Percentiles rank a stretch among this genome's conserved stretches.
phyloP scores from a whole-genome alignment of 2,888 invertebrate species.

The Cremastinae sp. region DNA sequence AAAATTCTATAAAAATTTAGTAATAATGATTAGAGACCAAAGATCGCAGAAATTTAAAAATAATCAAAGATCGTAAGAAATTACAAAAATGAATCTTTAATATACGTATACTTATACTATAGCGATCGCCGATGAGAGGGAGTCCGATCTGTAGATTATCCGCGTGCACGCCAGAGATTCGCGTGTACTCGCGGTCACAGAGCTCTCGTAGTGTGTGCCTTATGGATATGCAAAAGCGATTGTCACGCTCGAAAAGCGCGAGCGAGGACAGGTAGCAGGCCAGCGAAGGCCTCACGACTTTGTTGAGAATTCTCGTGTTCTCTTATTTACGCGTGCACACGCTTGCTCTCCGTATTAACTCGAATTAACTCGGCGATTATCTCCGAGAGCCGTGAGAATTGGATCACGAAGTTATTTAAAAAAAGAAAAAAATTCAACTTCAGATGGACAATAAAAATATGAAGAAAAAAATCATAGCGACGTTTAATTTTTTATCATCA shows the following conservation, averaged over 20 bases:
- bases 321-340: slow-evolving; percentile 3
- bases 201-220: slow-evolving; percentile 20
- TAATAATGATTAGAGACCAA: no score
- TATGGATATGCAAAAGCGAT: slow-evolving; percentile 55
- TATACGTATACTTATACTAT: no score
- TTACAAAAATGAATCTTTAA: no score
- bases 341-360: slow-evolving; percentile 21
- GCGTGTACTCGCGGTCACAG: background rate
- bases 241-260: slow-evolving; percentile 54
- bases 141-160: background rate
- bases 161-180: background rate
- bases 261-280: slow-evolving; percentile 49
- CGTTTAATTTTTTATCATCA: no score
- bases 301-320: slow-evolving; percentile 17
- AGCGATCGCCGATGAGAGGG: no score
- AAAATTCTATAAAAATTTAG: no score
- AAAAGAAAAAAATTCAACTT: no score
- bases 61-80: no score
- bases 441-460: no score
- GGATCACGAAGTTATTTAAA: no score
- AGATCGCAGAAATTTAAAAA: no score
- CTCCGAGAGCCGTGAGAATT: slow-evolving; percentile 4
- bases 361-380: slow-evolving; percentile 21
- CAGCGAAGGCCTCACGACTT: slow-evolving; percentile 45
- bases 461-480: background rate